Percentiles rank a stretch among this genome's conserved stretches.
phyloP scores from a whole-genome alignment of 2,797 vertebrate genomes.

The Serranus cabrilla region DNA sequence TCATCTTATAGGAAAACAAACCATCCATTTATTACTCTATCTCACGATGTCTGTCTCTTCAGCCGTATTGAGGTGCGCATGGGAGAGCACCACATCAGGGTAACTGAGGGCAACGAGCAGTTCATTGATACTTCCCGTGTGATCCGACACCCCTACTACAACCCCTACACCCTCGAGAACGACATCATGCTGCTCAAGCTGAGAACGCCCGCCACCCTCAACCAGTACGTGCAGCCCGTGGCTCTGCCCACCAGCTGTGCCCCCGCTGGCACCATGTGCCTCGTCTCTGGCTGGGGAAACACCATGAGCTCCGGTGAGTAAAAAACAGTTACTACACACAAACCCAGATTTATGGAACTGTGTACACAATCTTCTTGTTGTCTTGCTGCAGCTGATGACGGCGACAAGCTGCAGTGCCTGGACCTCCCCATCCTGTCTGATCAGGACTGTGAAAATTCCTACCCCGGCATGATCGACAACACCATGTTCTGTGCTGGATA shows the following conservation, averaged over 20 bases:
- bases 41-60: constrained; percentile 42
- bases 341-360: neutral
- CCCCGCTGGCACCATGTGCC: constrained; percentile 84
- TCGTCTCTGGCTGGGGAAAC: constrained; percentile 89
- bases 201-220: constrained; percentile 80
- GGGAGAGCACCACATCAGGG: constrained; percentile 83
- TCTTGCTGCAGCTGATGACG: constrained; percentile 51
- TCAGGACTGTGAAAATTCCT: constrained; percentile 61
- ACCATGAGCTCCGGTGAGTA: constrained; percentile 84
- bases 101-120: constrained; percentile 82
- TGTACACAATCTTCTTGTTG: neutral
- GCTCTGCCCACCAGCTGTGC: constrained; percentile 83
- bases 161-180: constrained; percentile 76
- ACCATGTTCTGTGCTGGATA: constrained; percentile 78
- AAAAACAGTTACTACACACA: neutral
- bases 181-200: constrained; percentile 93
- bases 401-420: constrained; percentile 75
- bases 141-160: constrained; percentile 81
- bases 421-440: constrained; percentile 74
- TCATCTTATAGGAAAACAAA: neutral
- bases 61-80: constrained; percentile 87
- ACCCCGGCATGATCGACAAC: constrained; percentile 72
- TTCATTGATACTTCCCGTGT: constrained; percentile 77
- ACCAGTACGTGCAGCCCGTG: constrained; percentile 79
- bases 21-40: neutral